phyloP scores from a whole-genome alignment of 2,888 invertebrate species.

The Leistus spinibarbis region DNA sequence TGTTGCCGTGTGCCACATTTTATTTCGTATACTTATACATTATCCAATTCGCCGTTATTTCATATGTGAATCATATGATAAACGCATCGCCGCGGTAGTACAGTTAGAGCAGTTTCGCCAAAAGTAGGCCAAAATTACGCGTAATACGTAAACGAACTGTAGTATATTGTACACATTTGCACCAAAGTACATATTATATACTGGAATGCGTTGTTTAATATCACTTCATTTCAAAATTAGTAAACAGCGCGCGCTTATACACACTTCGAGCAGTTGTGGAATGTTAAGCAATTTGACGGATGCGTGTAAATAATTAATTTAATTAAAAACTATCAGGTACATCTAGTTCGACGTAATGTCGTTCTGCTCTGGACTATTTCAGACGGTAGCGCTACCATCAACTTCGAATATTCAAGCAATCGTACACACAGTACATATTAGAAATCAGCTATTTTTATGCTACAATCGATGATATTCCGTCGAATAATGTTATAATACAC shows the following conservation, averaged over 20 bases:
- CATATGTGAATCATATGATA: constrained; percentile 12
- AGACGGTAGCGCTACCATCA: too few relatives aligned
- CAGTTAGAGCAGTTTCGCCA: constrained; percentile 1
- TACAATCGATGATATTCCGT: too few relatives aligned
- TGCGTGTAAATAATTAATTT: neutral
- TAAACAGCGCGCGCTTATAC: neutral
- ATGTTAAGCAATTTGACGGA: neutral
- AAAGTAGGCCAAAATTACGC: constrained; percentile 3
- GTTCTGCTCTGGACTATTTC: too few relatives aligned
- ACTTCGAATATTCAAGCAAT: too few relatives aligned
- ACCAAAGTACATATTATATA: neutral
- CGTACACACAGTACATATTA: too few relatives aligned
- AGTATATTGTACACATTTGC: neutral
- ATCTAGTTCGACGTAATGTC: too few relatives aligned
- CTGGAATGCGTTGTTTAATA: neutral
- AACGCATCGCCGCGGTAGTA: neutral
- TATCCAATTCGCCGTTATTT: constrained; percentile 5
- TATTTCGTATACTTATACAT: neutral
- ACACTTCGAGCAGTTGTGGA: neutral
- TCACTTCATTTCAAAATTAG: neutral
- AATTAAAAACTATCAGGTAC: neutral
- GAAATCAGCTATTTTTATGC: too few relatives aligned
- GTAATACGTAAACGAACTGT: neutral
- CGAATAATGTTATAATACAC: too few relatives aligned
- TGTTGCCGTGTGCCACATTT: neutral